A percentile compares a stretch with the other conserved stretches of the same genome.
These are phyloP conservation scores for Gymnothorax reevesii DNA, from an alignment of 2,797 vertebrate genomes.

Conservation along the genomic window DNA sequence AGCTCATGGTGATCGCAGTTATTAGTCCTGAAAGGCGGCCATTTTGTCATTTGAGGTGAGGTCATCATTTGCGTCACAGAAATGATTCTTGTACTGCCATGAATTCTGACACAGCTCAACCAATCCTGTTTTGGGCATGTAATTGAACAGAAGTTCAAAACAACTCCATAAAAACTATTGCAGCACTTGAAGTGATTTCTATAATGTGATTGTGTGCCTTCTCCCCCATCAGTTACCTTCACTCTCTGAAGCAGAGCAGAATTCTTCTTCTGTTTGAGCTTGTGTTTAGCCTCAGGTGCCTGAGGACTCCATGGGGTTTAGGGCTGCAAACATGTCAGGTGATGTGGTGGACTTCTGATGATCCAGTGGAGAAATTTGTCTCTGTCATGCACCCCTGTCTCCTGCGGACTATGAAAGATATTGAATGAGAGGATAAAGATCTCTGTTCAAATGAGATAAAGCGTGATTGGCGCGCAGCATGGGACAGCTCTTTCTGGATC, in stretches of 20 bases:
- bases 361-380: not conserved
- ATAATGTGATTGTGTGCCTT: not conserved
- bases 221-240: not conserved
- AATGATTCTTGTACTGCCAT: not conserved
- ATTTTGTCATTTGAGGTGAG: not conserved
- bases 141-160: not conserved
- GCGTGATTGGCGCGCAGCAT: not conserved
- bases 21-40: not conserved
- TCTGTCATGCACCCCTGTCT: constrained; percentile 3
- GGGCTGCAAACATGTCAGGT: not conserved
- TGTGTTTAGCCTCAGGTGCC: not conserved
- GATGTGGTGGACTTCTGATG: constrained; percentile 12
- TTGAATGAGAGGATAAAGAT: not conserved
- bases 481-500: not conserved
- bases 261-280: not conserved
- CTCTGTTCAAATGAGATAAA: not conserved
- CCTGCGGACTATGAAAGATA: constrained; percentile 9
- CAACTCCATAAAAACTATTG: not conserved
- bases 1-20: not conserved
- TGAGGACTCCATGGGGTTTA: not conserved
- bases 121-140: not conserved
- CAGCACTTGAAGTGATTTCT: not conserved
- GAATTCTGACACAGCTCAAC: not conserved
- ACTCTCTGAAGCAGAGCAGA: not conserved
- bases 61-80: not conserved